These are phyloP conservation scores for Hydrozoanthus gracilis DNA, from an alignment of 92 coral and sea anemone genomes.

Conservation along the genomic window DNA sequence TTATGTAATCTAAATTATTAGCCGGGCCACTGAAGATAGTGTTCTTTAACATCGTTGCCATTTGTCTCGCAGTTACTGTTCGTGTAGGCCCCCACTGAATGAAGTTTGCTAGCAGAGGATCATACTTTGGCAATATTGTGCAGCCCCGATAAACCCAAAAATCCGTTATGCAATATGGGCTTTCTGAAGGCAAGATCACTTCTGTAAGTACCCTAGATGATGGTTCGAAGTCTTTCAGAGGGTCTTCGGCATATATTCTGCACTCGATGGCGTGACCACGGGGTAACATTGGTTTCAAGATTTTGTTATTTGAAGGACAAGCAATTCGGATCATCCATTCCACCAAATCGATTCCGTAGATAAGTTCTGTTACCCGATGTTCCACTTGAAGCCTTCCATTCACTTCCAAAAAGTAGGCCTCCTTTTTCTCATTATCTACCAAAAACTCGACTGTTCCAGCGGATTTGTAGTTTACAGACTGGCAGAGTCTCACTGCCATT, in stretches of 20 bases:
- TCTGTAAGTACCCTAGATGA: constrained; percentile 54
- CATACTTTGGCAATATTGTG: constrained; percentile 48
- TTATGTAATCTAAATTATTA: constrained; percentile 63
- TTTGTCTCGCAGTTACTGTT: constrained; percentile 22
- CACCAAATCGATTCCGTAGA: constrained; percentile 65
- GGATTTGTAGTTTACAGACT: constrained; percentile 48
- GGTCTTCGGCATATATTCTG: constrained; percentile 68
- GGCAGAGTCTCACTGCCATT: constrained; percentile 60
- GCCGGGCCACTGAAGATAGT: constrained; percentile 58
- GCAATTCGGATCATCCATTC: constrained; percentile 68
- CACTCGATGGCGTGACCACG: constrained; percentile 68
- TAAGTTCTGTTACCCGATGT: constrained; percentile 72
- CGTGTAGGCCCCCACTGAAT: constrained; percentile 68
- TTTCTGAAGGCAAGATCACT: constrained; percentile 41
- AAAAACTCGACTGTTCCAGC: constrained; percentile 76
- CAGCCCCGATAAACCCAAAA: constrained; percentile 55
- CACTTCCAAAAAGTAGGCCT: constrained; percentile 62
- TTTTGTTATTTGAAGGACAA: constrained; percentile 20
- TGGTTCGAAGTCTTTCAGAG: constrained; percentile 54
- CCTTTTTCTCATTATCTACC: constrained; percentile 50
- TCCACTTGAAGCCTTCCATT: constrained; percentile 76
- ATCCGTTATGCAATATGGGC: constrained; percentile 32
- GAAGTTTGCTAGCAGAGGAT: constrained; percentile 66
- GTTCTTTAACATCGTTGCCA: constrained; percentile 35
- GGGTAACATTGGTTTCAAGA: constrained; percentile 31